phyloP scores from a whole-genome alignment of 2,113 vertebrate genomes.

The Hippocampus guttulatus region DNA sequence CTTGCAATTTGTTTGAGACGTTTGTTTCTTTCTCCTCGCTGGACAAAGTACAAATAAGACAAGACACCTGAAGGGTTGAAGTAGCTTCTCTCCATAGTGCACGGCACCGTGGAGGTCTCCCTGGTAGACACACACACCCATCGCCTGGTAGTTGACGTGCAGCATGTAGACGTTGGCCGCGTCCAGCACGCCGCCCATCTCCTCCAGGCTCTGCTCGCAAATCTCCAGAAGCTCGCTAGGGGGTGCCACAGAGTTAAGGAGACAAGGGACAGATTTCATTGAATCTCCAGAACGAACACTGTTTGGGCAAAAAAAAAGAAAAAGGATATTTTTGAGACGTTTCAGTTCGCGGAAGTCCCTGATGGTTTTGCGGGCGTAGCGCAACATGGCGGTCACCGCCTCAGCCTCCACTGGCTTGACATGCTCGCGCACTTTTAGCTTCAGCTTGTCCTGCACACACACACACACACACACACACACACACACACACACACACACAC shows the following conservation, averaged over 20 bases:
- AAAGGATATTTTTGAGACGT: constrained; percentile 90
- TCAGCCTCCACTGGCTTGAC: constrained; percentile 74
- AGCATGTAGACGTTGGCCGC: constrained; percentile 91
- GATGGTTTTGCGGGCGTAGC: constrained; percentile 82
- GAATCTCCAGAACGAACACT: background rate
- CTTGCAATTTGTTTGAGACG: too few species aligned
- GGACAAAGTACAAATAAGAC: too few species aligned
- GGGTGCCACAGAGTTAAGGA: constrained; percentile 82
- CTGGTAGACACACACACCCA: constrained; percentile 90
- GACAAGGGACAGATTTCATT: background rate
- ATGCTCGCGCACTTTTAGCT: constrained; percentile 81
- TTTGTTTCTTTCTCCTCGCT: too few species aligned
- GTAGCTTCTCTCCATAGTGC: constrained; percentile 85
- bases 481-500: too few species aligned
- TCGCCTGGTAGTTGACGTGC: constrained; percentile 98
- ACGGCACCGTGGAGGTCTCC: constrained; percentile 83
- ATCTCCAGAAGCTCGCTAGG: constrained; percentile 90
- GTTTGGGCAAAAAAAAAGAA: background rate
- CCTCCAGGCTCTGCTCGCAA: constrained; percentile 88
- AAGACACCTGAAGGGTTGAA: constrained; percentile 83
- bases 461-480: background rate
- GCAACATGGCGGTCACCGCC: constrained; percentile 78
- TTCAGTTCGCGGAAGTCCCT: constrained; percentile 87
- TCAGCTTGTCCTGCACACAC: constrained; percentile 79
- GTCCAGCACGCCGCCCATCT: constrained; percentile 86